Evolutionary conservation across 2,113 vertebrate genomes (phyloP), one percentile per base, ranked within the genome.

Genomic region (Varanus salvator): DNA sequence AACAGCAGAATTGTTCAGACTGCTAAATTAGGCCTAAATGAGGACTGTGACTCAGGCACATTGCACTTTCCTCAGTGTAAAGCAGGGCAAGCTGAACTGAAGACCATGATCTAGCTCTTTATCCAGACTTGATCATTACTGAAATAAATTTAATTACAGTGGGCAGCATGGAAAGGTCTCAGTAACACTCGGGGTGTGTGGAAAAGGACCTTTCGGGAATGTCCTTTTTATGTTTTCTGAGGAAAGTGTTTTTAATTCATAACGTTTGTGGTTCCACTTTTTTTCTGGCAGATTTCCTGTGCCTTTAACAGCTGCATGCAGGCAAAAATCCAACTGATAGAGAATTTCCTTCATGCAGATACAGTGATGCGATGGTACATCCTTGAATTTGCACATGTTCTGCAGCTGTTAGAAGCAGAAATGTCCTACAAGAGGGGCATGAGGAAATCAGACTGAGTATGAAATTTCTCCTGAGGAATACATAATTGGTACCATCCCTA

Each of bases 191-290:
- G 44, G 69, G 29, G 8, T 38, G 68, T 6, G 48, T 6, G 12
- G 52, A 27, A 64, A 75, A 34, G 29, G 27, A n/a, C 6, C 80
- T 75, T 84, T 89, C 27, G 9, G 52, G 11, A 82, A 64, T 83
- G 27, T 48, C 69, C 50, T 83, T 83, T 89, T 83, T 60, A 82
- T 89, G 68, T n/a, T 44, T 57, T 89, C 80, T 71, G 9, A 64
- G 4, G 71, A 75, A 23, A 64, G 23, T 1, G 3, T 48, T 76
- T 66, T 75, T 21, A 31, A 64, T 38, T n/a, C 34, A 52, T 31
- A 76, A 64, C 25, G 15, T 71, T 1, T 31, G 50, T 17, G 12
- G 52, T 31, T 80, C 25, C 27, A 27, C 31, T 31, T 64, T 48
- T 8, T 19, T 23, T 52, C 29, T 50, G 17, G 66, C 23, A 34